Base-by-base conservation (phyloP, 2,113 vertebrate genomes). In the Ascaphus truei region DNA sequence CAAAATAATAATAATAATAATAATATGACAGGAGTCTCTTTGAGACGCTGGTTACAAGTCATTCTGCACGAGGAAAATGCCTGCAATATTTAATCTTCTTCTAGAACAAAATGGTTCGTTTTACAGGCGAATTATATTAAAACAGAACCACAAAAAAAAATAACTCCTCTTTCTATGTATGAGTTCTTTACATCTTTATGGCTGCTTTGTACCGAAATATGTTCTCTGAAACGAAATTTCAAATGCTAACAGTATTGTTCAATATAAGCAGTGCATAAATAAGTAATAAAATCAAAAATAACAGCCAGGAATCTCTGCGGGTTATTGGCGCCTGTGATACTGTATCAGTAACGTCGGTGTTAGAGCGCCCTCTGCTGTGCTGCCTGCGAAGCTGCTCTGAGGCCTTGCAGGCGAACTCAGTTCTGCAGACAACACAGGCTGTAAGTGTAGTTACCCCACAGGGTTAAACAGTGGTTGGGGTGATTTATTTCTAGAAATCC, bases 221-320 rank as follows among this genome's bases (percentile, higher is more conserved):
- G 66, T 60, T 56, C 43, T 59, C 55, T 68, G 60, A 68, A 68
- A 59, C 55, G 66, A 50, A 68, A 59, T 68, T 58, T 68, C 66
- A 68, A 68, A 68, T 48, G 66, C 66, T 68, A 29, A 48, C 66
- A 68, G 66, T 68, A 59, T 59, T 68, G 66, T 68, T 68, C 50
- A 68, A 68, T 68, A 59, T 47, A 37, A 16, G 55, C 66, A 60
- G 20, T 51, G 60, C 30, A 47, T 68, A 68, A 68, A 68, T 68
- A 68, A 68, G 66, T 68, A 55, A 68, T 68, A 68, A 68, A 68
- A 68, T 68, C 55, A 68, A 39, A 59, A 51, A 56, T 68, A 68
- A 68, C 66, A 68, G 66, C 66, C 41, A 34, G 25, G 43, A 68
- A 68, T 68, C 60, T 59, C 43, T 68, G 39, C 66, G 60, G 27